Evolutionary conservation across 2,888 invertebrate species (phyloP), one percentile per base, ranked within the genome.

Genomic region (Eilema depressum): DNA sequence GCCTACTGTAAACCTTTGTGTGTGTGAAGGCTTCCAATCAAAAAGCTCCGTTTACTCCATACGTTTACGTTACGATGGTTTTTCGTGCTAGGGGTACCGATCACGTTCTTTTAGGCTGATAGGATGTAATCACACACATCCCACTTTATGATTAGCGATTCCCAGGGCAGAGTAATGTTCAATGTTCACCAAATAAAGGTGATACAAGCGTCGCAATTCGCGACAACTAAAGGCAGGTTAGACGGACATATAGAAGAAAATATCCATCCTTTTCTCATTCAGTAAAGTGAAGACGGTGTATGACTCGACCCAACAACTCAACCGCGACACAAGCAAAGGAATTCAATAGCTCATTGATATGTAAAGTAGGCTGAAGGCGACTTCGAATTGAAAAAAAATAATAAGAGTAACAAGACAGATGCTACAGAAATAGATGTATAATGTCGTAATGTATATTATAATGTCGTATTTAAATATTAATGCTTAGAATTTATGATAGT

Each of bases 331-430:
- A 59, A 53, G 53, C 20, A 53, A 53, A 53, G 7, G 17, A 26
- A 59, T 59, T 26, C 17, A 59, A 26, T 25, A 26, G 59, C 59
- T 26, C 59, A 14, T 59, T 59, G 26, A 59, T 59, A 59, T 59
- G 59, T 59, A 28, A 59, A 59, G 25, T 26, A 59, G 59, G 25
- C 12, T 12, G 59, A 59, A 59, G 8, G 17, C 26, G 28, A 59
- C 59, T 7, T 59, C 17, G 26, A 59, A 59, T 26, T 28, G 26
- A 26, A 59, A 14, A 59, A 26, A 59, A 14, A 59, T 26, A 28
- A 25, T 14, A 25, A 59, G 25, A 59, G 5, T 14, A 37, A 47
- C 20, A 53, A 20, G n/a, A 53, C 53, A 53, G 53, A 53, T 59
- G 59, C 59, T 59, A 17, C 59, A 17, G 26, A 28, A 59, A 59